These are phyloP conservation scores for Chelon labrosus DNA, from an alignment of 2,797 vertebrate genomes.

Conservation along the genomic window DNA sequence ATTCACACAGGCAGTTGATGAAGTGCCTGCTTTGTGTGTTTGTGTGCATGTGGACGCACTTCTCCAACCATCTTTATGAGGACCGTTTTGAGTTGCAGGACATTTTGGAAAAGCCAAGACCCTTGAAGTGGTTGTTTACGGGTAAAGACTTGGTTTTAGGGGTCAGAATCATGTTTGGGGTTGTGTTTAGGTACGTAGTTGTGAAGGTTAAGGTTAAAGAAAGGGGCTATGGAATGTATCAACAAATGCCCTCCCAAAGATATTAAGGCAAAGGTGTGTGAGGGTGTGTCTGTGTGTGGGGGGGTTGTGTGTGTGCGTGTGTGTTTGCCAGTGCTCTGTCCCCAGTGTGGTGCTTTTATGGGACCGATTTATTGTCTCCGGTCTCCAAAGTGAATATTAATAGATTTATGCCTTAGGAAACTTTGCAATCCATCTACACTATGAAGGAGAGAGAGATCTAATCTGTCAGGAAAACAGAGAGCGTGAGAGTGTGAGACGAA, in stretches of 20 bases:
- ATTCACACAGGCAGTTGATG: conserved; percentile 29
- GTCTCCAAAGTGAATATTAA: conserved; percentile 78
- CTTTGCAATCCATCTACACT: conserved; percentile 69
- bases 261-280: background rate
- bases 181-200: too few relatives aligned
- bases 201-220: too few relatives aligned
- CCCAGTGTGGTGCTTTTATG: conserved; percentile 62
- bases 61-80: too few relatives aligned
- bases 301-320: conserved; percentile 16
- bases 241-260: too few relatives aligned
- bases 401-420: conserved; percentile 70
- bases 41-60: conserved; percentile 2
- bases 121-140: background rate
- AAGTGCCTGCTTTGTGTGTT: conserved; percentile 40
- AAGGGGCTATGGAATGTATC: too few relatives aligned
- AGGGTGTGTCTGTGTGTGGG: conserved; percentile 1
- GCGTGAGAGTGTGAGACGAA: conserved; percentile 25
- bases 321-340: conserved; percentile 31
- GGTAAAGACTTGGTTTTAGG: too few relatives aligned
- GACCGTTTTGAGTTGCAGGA: too few relatives aligned
- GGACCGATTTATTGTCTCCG: conserved; percentile 63
- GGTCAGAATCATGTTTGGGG: too few relatives aligned
- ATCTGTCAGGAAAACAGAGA: conserved; percentile 58
- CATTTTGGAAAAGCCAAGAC: too few relatives aligned
- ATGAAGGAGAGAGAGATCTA: conserved; percentile 54